phyloP scores from a whole-genome alignment of 2,797 vertebrate genomes.

The Esox lucius region DNA sequence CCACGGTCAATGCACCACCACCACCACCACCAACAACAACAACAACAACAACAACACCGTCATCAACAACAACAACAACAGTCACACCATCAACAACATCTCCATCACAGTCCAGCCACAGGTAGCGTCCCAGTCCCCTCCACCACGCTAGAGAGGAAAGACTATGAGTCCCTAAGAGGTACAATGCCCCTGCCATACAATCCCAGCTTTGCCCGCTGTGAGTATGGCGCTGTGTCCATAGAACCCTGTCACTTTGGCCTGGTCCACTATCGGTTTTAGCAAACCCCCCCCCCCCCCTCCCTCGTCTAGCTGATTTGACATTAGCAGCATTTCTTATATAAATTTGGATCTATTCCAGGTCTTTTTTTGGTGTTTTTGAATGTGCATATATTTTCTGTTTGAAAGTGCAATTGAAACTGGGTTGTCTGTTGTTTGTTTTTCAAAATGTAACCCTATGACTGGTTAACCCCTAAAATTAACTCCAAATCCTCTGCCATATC shows the following conservation, averaged over 20 bases:
- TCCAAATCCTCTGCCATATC: slow-evolving; percentile 35
- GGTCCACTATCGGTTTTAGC: slow-evolving; percentile 68
- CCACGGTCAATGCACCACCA: slow-evolving; percentile 89
- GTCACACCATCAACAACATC: slow-evolving; percentile 37
- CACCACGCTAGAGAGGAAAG: slow-evolving; percentile 94
- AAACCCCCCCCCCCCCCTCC: not conserved
- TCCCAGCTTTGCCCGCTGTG: slow-evolving; percentile 94
- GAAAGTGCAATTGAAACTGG: not conserved
- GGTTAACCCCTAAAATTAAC: slow-evolving; percentile 43
- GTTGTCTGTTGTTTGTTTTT: not conserved
- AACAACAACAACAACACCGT: slow-evolving; percentile 81
- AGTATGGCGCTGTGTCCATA: slow-evolving; percentile 80
- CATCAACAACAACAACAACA: slow-evolving; percentile 40
- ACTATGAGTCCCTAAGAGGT: slow-evolving; percentile 82
- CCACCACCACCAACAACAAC: slow-evolving; percentile 79
- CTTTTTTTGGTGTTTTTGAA: not conserved
- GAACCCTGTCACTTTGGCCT: slow-evolving; percentile 70
- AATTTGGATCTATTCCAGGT: not conserved
- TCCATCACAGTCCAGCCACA: slow-evolving; percentile 64
- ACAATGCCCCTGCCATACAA: slow-evolving; percentile 92
- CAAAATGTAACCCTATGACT: slow-evolving; percentile 8
- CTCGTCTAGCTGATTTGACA: not conserved
- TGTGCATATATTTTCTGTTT: slow-evolving; percentile 2
- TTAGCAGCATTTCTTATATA: not conserved
- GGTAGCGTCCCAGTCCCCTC: slow-evolving; percentile 14